Evolutionary conservation across 2,888 invertebrate genomes (phyloP).

Genomic region (Hirudinaria manillensis): DNA sequence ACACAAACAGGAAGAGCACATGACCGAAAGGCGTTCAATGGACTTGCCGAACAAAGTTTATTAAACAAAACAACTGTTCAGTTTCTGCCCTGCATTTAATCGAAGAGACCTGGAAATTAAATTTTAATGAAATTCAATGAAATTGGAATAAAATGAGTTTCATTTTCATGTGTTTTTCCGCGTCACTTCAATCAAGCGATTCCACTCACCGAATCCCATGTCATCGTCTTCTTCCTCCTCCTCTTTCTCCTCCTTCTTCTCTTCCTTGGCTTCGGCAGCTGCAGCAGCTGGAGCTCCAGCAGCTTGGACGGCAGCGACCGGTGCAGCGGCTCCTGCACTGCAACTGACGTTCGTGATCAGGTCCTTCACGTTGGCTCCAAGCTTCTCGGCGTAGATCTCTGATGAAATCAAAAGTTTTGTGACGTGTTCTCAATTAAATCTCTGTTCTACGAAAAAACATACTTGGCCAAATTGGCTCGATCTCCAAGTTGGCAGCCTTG

Average conservation of each 20-base stretch:
- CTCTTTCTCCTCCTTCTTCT: constrained; percentile 46
- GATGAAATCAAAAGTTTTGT: constrained; percentile 59
- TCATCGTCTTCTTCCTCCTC: constrained; percentile 53
- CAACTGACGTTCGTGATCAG: constrained; percentile 87
- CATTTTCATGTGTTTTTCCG: no score
- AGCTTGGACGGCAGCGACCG: constrained; percentile 67
- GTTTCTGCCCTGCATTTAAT: no score
- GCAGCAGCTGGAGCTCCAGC: constrained; percentile 47
- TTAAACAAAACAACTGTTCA: no score
- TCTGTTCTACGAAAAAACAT: constrained; percentile 32
- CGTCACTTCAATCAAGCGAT: neutral
- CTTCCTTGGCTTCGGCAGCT: constrained; percentile 44
- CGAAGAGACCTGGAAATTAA: no score
- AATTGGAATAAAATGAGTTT: no score
- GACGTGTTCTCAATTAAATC: constrained; percentile 1
- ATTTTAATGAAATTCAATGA: no score
- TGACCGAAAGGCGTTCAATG: no score
- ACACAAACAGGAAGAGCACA: no score
- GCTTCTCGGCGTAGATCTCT: constrained; percentile 84
- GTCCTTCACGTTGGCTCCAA: constrained; percentile 81
- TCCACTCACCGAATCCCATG: constrained; percentile 53
- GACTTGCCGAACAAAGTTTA: no score
- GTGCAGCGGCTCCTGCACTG: constrained; percentile 83
- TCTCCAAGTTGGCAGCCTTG: constrained; percentile 89
- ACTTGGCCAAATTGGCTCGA: constrained; percentile 97